phyloP scores from a whole-genome alignment of 2,888 invertebrate genomes.

The Diaperis boleti region DNA sequence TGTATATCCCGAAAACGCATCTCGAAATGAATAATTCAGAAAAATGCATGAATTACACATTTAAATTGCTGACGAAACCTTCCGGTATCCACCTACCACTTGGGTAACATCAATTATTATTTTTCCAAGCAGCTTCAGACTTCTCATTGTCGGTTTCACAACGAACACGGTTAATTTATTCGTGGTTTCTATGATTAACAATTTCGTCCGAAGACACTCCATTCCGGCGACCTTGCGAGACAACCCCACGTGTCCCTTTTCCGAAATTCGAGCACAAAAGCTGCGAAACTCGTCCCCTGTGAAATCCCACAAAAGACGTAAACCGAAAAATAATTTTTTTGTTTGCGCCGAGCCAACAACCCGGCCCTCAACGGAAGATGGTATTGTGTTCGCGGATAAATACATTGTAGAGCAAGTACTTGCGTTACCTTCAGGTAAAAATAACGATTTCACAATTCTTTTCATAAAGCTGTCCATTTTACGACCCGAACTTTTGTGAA shows the following conservation, averaged over 20 bases:
- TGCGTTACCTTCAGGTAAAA: conserved; percentile 41
- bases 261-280: neutral
- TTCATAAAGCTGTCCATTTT: conserved; percentile 39
- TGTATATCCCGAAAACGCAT: conserved; percentile 8
- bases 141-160: conserved; percentile 13
- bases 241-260: conserved; percentile 3
- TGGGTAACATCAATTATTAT: conserved; percentile 9
- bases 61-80: conserved; percentile 29
- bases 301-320: conserved; percentile 20
- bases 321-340: conserved; percentile 34
- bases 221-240: neutral
- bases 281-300: conserved; percentile 12
- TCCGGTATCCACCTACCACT: conserved; percentile 18
- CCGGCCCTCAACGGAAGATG: conserved; percentile 11
- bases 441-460: conserved; percentile 45
- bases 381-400: conserved; percentile 12
- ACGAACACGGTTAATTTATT: conserved; percentile 4
- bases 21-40: conserved; percentile 27
- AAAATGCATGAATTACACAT: conserved; percentile 24
- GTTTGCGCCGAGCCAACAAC: conserved; percentile 23
- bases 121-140: conserved; percentile 14
- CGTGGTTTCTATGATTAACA: conserved; percentile 2
- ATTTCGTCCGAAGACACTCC: conserved; percentile 5
- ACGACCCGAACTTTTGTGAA: conserved; percentile 41
- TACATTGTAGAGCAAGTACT: conserved; percentile 30